Evolutionary conservation across 2,797 vertebrate genomes (phyloP), one percentile per base, ranked within the genome.

Genomic region (Phalloptychus januarius): DNA sequence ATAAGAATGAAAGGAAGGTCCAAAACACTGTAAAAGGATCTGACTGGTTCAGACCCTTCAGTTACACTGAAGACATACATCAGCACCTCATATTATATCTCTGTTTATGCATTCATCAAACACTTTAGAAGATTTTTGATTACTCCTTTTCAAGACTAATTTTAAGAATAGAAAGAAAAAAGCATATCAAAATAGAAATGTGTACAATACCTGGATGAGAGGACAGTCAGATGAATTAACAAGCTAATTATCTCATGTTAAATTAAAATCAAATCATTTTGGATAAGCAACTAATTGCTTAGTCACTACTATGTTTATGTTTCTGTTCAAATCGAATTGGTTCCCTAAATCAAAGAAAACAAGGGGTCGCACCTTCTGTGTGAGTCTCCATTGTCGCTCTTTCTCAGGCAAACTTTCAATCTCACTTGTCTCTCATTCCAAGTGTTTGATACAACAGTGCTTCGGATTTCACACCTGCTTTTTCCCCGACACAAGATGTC

Each of bases 391-490:
- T 16, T 71, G n/a, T 74, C 25, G 15, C 31, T 77, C 42, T 58
- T 7, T 31, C 13, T 75, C 40, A 8, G 13, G 72, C 18, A n/a
- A 69, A 76, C 44, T 72, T 79, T 61, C 31, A 8, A 38, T 67
- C 50, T 77, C 67, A 77, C 36, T 40, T 50, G 65, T 78, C 78
- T 74, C 63, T 54, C 50, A 25, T n/a, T 79, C 58, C n/a, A 5
- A n/a, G 42, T 58, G 25, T 69, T 58, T 11, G 10, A 76, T 54
- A 48, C 69, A 77, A 33, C 48, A 2, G 28, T 38, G n/a, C 31
- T 15, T 42, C 42, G 38, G 36, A 76, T 85, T 82, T 77, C 77
- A 78, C 74, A 78, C 76, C 61, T 75, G 48, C 76, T 74, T 86
- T 78, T 80, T 36, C 12, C 52, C 50, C 75, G 31, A 80, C 52